Conservation (phyloP, 2,797 vertebrate species). For the Choloepus didactylus region DNA sequence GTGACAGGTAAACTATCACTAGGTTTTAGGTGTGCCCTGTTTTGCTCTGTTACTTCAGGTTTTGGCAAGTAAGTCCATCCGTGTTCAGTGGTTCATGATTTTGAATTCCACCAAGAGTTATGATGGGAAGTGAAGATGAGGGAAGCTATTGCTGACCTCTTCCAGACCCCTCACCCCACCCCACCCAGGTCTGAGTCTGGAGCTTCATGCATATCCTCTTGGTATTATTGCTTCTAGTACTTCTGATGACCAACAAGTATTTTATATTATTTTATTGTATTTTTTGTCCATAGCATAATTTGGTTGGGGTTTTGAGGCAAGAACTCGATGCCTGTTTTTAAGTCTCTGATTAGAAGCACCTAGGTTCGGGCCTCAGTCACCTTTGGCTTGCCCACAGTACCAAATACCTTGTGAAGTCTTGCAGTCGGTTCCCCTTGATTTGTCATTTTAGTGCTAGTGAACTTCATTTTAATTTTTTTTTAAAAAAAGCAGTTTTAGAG, state of each 20-base stretch:
- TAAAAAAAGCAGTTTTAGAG: neutral
- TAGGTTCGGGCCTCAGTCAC: neutral
- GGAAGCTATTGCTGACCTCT: neutral
- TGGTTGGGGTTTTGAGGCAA: neutral
- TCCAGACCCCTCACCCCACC: neutral
- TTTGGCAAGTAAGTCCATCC: neutral
- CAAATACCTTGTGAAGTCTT: neutral
- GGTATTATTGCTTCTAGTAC: neutral
- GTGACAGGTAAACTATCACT: neutral
- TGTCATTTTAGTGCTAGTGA: neutral
- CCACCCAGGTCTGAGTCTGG: neutral
- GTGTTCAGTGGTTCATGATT: neutral
- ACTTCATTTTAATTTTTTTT: neutral
- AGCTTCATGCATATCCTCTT: neutral
- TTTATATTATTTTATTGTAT: neutral
- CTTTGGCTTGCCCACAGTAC: neutral
- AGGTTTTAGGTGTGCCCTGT: neutral
- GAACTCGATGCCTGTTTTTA: neutral
- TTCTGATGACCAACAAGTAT: neutral
- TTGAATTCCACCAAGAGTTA: neutral
- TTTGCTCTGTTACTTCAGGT: neutral
- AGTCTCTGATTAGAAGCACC: neutral
- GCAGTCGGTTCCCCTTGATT: neutral
- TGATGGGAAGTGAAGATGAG: neutral
- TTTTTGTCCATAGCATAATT: neutral